A percentile compares a stretch with the other conserved stretches of the same genome.
Evolutionary conservation across 2,797 vertebrate genomes (phyloP).

Genomic region (Vipera ursinii): DNA sequence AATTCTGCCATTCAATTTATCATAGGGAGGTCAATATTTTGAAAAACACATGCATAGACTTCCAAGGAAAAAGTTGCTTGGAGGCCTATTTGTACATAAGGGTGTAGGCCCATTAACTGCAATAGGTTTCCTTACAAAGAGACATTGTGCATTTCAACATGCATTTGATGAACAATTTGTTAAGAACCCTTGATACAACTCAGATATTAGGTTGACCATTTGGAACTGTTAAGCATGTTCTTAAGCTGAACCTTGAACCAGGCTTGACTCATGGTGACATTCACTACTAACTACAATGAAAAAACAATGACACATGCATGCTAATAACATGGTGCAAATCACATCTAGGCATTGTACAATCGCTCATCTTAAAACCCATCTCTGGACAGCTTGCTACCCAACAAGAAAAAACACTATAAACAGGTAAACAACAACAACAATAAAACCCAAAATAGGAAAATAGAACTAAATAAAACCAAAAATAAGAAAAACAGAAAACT

Average conservation of each 20-base stretch:
- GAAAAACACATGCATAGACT: background rate
- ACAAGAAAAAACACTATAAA: background rate
- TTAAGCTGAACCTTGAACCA: background rate
- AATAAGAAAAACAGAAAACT: background rate
- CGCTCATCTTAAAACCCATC: background rate
- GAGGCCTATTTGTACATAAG: background rate
- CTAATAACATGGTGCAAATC: background rate
- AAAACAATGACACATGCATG: background rate
- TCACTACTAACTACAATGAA: background rate
- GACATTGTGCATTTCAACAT: background rate
- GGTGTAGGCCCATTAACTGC: background rate
- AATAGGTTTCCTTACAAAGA: background rate
- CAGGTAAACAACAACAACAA: background rate
- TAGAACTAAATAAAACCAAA: too few relatives aligned
- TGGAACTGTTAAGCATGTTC: background rate
- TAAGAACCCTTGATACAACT: background rate
- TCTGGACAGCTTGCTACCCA: background rate
- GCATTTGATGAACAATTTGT: background rate
- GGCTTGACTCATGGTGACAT: background rate
- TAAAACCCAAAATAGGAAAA: background rate
- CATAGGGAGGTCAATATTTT: slow-evolving; percentile 9
- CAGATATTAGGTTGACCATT: background rate
- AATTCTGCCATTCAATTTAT: slow-evolving; percentile 17
- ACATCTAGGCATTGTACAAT: background rate
- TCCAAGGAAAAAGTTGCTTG: background rate